Conservation (phyloP, 2,797 vertebrate species). For the Hybognathus amarus region DNA sequence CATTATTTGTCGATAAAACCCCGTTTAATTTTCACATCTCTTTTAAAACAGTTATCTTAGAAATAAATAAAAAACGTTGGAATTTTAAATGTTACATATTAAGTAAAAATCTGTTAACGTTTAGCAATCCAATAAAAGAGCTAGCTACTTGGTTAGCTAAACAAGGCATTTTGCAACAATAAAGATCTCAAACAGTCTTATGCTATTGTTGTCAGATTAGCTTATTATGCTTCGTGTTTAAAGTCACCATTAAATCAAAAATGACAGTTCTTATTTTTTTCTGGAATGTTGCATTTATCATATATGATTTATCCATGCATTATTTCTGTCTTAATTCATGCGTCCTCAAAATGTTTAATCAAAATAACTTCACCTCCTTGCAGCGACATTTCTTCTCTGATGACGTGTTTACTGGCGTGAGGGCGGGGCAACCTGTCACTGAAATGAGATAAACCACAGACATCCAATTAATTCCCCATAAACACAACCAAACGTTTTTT, state of each 20-base stretch:
- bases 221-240: neutral
- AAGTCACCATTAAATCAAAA: neutral
- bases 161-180: neutral
- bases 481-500: neutral
- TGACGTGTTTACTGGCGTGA: neutral
- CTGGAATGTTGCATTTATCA: neutral
- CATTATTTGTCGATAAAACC: neutral
- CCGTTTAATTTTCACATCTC: neutral
- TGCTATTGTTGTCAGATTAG: neutral
- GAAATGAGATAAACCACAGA: neutral
- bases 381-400: neutral
- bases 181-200: neutral
- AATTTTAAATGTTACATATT: neutral
- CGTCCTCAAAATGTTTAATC: neutral
- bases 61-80: neutral
- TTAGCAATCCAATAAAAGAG: neutral
- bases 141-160: neutral
- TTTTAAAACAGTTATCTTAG: neutral
- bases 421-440: neutral
- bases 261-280: neutral
- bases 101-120: neutral
- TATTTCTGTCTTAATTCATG: neutral
- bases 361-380: neutral
- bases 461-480: neutral
- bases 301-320: neutral